Conservation (phyloP, 1,140 invertebrate genomes). For the Tribolium castaneum region DNA sequence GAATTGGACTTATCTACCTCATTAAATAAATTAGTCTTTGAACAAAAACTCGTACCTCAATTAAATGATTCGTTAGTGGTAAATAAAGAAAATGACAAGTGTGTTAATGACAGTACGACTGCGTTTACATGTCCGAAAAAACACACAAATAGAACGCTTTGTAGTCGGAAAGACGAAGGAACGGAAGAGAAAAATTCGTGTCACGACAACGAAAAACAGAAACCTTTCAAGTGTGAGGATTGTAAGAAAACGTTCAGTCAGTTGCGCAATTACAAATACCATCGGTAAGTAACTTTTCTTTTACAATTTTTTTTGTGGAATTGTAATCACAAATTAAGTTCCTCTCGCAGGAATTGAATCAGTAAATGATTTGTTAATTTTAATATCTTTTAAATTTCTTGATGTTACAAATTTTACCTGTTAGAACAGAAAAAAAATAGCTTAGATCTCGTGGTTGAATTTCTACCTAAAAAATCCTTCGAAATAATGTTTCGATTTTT, state of each 20-base stretch:
- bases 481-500: no score
- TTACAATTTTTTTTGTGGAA: no score
- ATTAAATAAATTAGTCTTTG: background rate
- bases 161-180: conserved; percentile 50
- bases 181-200: conserved; percentile 57
- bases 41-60: conserved; percentile 10
- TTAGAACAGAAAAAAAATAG: no score
- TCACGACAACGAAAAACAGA: conserved; percentile 64
- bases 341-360: no score
- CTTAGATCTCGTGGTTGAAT: no score
- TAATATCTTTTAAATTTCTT: no score
- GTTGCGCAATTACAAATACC: conserved; percentile 81
- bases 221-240: conserved; percentile 78
- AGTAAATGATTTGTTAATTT: no score
- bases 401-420: no score
- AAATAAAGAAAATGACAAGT: conserved; percentile 3
- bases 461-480: no score
- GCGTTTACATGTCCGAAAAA: background rate
- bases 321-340: no score
- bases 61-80: background rate
- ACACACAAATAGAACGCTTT: background rate
- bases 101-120: background rate
- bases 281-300: conserved; percentile 67
- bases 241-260: conserved; percentile 85
- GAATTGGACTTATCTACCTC: conserved; percentile 18